Evolutionary conservation across 1,140 invertebrate species (phyloP).

Genomic region (Drosophila hydei): DNA sequence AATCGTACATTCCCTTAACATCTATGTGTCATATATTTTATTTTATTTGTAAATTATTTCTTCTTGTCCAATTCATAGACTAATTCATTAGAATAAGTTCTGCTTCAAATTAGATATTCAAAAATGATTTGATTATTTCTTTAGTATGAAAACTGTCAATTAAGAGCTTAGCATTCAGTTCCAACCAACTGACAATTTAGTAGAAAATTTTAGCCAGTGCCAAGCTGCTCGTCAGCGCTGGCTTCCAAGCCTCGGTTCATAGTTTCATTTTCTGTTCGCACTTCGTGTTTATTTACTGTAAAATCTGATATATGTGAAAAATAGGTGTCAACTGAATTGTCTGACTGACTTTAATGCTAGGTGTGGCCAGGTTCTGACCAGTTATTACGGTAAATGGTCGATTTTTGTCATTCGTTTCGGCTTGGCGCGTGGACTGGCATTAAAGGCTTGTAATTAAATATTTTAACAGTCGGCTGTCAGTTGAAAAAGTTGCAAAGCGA

Average conservation of each 20-base stretch:
- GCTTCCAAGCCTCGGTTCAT: background rate
- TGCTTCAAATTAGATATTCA: too few species aligned
- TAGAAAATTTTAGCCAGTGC: background rate
- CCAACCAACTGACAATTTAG: background rate
- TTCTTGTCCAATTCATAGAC: too few species aligned
- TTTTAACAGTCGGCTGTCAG: constrained; percentile 58
- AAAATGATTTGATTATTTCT: too few species aligned
- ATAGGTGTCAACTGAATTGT: constrained; percentile 66
- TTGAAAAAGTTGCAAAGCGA: constrained; percentile 49
- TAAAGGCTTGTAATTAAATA: constrained; percentile 76
- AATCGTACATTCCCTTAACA: too few species aligned
- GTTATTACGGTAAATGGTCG: constrained; percentile 56
- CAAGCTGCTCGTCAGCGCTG: background rate
- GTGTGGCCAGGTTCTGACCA: constrained; percentile 44
- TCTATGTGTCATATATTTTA: too few species aligned
- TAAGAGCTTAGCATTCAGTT: background rate
- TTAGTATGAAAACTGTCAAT: too few species aligned
- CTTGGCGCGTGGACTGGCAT: constrained; percentile 50
- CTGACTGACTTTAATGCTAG: constrained; percentile 43
- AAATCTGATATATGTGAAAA: constrained; percentile 11
- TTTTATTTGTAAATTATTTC: too few species aligned
- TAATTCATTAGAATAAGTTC: too few species aligned
- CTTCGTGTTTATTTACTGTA: constrained; percentile 12
- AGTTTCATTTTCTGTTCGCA: background rate
- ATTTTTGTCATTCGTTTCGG: constrained; percentile 5